Evolutionary conservation across 2,888 invertebrate species (phyloP), one percentile per base, ranked within the genome.

Genomic region (Hemicrepidius hirtus): DNA sequence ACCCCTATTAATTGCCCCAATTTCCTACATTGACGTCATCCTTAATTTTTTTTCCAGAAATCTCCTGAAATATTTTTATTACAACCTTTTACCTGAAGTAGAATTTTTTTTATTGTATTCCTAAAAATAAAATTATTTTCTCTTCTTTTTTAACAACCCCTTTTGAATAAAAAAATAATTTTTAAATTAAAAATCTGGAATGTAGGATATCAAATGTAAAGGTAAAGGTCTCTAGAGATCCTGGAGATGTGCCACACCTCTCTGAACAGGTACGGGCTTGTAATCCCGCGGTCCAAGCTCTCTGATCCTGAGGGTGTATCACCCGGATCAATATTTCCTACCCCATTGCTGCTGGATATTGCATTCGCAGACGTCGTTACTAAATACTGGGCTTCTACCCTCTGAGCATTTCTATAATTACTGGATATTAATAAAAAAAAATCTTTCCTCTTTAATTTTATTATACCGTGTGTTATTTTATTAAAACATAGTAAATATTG

Each of bases 251-350:
- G 76, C 74, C 74, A 74, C 76, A 76, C 74, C 76, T 74, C 63
- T 69, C 70, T 57, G 68, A 69, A 72, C 72, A 69, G 72, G 74
- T 74, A 63, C 74, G 59, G 72, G 68, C 44, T 55, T 63, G 73
- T 70, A 75, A 75, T 73, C 75, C 71, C 67, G 75, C 68, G 68
- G 75, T 68, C 70, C 73, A 67, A 75, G 68, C 75, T 71, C 71
- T 75, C 70, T 67, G 70, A 67, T 73, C 71, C 57, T 69, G 71
- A 75, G 73, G 73, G 73, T 73, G 63, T 64, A 65, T 28, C 49
- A 67, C 57, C 69, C 70, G 69, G 76, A 74, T 76, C 74, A 72
- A 74, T 76, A 74, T 37, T 6, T 20, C 72, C 55, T 63, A 55
- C 41, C 72, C 68, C 67, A 65, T 70, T 69, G 66, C 72, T 72